phyloP scores from a whole-genome alignment of 2,797 vertebrate genomes.

The Buceros bicornis region DNA sequence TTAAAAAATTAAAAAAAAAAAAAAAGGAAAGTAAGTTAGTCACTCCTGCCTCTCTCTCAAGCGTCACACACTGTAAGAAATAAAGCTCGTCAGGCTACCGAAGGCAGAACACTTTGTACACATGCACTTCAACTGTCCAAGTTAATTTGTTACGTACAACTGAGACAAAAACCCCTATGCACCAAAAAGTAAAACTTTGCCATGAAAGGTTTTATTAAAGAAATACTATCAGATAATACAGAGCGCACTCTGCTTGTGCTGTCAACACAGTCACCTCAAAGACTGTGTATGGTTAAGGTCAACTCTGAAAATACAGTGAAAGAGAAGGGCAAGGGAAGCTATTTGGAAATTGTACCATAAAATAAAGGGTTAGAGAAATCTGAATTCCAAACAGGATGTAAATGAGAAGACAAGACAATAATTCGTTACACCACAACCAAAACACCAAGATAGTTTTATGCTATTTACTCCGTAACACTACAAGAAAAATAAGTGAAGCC shows the following conservation, averaged over 20 bases:
- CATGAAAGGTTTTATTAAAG: not conserved
- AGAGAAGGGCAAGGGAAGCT: not conserved
- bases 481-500: not conserved
- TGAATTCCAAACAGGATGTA: not conserved
- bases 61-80: not conserved
- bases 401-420: not conserved
- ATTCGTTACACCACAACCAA: not conserved
- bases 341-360: not conserved
- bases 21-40: not conserved
- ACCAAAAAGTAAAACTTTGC: not conserved
- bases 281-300: not conserved
- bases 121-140: not conserved
- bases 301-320: not conserved
- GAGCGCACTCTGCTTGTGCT: not conserved
- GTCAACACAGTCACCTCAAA: not conserved
- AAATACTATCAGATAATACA: not conserved
- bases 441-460: not conserved
- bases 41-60: not conserved
- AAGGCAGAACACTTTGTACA: not conserved
- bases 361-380: not conserved
- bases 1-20: not conserved
- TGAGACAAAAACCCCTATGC: not conserved
- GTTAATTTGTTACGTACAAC: not conserved
- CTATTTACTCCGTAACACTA: not conserved
- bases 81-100: not conserved